Conservation (phyloP, 53 echinoderm and acorn worm genomes). For the Henricia sp. region DNA sequence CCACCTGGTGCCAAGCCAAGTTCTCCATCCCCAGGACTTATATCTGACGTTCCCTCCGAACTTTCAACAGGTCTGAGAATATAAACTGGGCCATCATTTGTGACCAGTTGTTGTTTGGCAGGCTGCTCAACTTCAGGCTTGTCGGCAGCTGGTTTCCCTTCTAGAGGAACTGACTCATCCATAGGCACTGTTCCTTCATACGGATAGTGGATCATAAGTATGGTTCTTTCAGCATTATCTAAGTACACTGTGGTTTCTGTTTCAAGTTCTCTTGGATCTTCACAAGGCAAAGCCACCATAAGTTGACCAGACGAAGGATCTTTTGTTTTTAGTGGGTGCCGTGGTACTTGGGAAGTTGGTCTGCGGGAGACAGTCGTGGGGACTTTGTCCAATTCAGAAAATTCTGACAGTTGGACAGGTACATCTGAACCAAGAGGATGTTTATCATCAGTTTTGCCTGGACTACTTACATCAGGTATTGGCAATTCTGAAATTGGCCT, state of each 20-base stretch:
- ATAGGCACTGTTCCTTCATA: conserved; percentile 3
- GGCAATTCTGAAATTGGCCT: conserved; percentile 59
- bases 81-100: conserved; percentile 81
- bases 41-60: too few species aligned
- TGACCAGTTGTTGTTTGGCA: conserved; percentile 66
- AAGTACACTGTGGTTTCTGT: conserved; percentile 45
- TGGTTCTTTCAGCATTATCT: conserved; percentile 4
- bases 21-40: conserved; percentile 13
- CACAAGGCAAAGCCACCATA: conserved; percentile 39
- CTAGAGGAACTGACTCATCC: conserved; percentile 1
- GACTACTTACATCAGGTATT: background rate
- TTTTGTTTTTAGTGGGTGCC: conserved; percentile 21
- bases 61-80: conserved; percentile 54
- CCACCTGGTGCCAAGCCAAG: conserved; percentile 17
- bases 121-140: background rate
- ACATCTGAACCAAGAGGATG: background rate
- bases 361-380: conserved; percentile 18
- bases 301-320: conserved; percentile 31
- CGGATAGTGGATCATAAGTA: conserved; percentile 45
- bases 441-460: background rate
- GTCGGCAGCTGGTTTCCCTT: conserved; percentile 8
- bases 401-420: conserved; percentile 19
- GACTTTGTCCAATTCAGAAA: conserved; percentile 32
- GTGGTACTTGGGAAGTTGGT: background rate
- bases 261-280: conserved; percentile 39